Conservation (phyloP, 2,888 invertebrate genomes). For the Tetanocera ferruginea region DNA sequence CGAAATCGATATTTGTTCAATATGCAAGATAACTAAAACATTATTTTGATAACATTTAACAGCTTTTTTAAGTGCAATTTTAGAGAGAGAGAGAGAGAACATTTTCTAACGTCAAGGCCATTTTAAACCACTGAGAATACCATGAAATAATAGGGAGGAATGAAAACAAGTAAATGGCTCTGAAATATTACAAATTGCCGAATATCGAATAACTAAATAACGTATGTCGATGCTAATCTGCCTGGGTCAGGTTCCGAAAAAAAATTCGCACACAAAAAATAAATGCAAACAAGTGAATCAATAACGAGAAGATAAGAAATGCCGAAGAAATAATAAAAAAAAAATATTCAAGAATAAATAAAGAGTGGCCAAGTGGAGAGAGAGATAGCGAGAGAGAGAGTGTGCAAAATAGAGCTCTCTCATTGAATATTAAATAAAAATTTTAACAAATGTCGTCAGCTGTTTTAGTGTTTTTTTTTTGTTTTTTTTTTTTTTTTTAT, state of each 20-base stretch:
- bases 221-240: conserved; percentile 15
- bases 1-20: too few species aligned
- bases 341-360: not conserved
- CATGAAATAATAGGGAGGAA: too few species aligned
- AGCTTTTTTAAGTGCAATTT: too few species aligned
- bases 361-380: not conserved
- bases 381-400: not conserved
- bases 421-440: not conserved
- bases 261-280: not conserved
- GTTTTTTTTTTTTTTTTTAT: not conserved
- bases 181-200: not conserved
- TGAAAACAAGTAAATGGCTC: too few species aligned
- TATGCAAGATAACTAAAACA: too few species aligned
- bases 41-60: too few species aligned
- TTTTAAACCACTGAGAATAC: too few species aligned
- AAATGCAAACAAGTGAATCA: not conserved
- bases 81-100: too few species aligned
- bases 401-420: not conserved
- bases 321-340: not conserved
- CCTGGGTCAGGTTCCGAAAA: conserved; percentile 30
- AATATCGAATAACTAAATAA: not conserved
- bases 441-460: not conserved
- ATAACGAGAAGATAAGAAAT: not conserved
- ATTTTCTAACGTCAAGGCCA: too few species aligned
- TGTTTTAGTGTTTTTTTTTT: not conserved